phyloP scores from a whole-genome alignment of 2,888 invertebrate species.

The Epinotia ramella region DNA sequence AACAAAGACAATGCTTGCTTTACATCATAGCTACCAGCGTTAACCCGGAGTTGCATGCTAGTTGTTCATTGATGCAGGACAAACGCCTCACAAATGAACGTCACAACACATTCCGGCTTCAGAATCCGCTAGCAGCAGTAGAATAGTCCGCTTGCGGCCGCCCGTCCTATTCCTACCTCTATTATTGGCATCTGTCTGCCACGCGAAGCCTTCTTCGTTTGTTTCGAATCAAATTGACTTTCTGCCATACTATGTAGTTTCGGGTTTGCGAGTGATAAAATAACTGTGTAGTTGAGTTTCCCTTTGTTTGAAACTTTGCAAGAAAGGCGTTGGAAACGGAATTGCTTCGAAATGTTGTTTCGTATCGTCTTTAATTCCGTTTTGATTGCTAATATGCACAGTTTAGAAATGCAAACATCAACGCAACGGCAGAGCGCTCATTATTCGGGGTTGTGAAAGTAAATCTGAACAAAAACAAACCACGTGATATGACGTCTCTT shows the following conservation, averaged over 20 bases:
- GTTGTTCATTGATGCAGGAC: constrained; percentile 3
- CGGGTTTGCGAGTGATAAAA: constrained; percentile 24
- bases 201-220: constrained; percentile 29
- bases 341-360: constrained; percentile 11
- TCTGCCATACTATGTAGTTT: constrained; percentile 40
- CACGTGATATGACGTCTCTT: constrained; percentile 30
- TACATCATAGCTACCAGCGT: not conserved
- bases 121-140: constrained; percentile 7
- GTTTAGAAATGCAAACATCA: not conserved
- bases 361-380: not conserved
- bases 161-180: constrained; percentile 27
- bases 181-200: constrained; percentile 43
- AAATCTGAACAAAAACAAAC: constrained; percentile 41
- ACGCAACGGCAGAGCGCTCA: not conserved
- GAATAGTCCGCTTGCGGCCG: constrained; percentile 24
- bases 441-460: constrained; percentile 12
- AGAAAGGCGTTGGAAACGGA: constrained; percentile 11
- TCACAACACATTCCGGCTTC: constrained; percentile 19
- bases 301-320: constrained; percentile 14
- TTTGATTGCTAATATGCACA: not conserved
- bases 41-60: not conserved
- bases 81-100: constrained; percentile 32
- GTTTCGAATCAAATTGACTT: constrained; percentile 43
- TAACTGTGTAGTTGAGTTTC: constrained; percentile 27
- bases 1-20: not conserved